Conservation (phyloP, 2,113 vertebrate species). For the Notiomystis cincta region DNA sequence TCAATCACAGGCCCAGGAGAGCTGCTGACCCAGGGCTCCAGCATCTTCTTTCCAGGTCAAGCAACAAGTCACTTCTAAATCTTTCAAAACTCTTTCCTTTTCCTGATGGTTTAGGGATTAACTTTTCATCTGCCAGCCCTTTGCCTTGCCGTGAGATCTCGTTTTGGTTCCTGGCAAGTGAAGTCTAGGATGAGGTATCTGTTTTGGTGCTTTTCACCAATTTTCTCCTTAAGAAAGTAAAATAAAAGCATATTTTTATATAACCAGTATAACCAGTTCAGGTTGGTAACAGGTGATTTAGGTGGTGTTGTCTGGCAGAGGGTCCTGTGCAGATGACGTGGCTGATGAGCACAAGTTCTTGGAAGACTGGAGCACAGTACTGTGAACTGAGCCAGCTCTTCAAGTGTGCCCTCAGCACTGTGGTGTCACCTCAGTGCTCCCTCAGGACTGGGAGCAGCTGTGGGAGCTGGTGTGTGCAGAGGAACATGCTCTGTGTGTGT, state of each 20-base stretch:
- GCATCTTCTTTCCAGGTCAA: neutral
- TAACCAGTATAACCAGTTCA: no score
- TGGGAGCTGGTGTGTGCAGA: neutral
- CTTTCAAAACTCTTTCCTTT: neutral
- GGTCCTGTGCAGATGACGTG: neutral
- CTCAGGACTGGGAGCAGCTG: neutral
- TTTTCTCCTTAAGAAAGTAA: neutral
- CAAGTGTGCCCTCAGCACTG: neutral
- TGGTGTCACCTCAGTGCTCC: neutral
- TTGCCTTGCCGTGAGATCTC: neutral
- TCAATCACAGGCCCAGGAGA: neutral
- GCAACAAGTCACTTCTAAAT: conserved; percentile 6
- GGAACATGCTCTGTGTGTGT: fast-evolving
- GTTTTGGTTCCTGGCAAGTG: neutral
- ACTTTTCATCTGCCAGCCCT: neutral
- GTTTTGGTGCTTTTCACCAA: neutral
- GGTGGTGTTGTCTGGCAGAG: neutral
- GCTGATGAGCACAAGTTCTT: neutral
- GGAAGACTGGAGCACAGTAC: neutral
- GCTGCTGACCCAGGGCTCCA: neutral
- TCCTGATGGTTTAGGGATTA: neutral
- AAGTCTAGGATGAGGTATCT: neutral
- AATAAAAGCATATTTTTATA: no score
- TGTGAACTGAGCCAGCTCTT: neutral
- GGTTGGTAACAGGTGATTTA: neutral